A percentile compares a stretch with the other conserved stretches of the same genome.
Conservation (phyloP, 2,888 invertebrate genomes). For the Lysandra coridon region DNA sequence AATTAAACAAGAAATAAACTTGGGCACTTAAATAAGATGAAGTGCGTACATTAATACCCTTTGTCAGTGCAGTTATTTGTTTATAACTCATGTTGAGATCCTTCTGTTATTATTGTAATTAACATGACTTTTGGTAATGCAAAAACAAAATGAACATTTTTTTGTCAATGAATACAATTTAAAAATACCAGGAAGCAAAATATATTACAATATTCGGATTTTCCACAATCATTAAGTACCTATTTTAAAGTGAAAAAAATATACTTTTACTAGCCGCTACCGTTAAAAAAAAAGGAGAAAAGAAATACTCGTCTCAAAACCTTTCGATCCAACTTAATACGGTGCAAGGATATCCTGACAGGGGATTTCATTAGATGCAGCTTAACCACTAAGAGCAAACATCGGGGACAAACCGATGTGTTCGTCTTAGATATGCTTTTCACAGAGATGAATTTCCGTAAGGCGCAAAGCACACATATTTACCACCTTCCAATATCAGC, state of each 20-base stretch:
- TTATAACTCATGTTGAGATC: not conserved
- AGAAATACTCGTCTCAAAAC: constrained; percentile 50
- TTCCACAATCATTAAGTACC: too few relatives aligned
- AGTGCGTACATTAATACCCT: constrained; percentile 11
- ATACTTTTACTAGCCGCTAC: too few relatives aligned
- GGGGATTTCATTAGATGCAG: constrained; percentile 80
- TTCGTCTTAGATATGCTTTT: constrained; percentile 65
- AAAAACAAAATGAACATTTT: too few relatives aligned
- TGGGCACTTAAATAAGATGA: constrained; percentile 12
- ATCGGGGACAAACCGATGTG: constrained; percentile 74
- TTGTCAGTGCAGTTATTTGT: not conserved
- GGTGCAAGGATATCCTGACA: constrained; percentile 75
- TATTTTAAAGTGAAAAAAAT: too few relatives aligned
- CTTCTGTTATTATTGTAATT: not conserved
- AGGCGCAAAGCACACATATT: constrained; percentile 34
- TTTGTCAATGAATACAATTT: too few relatives aligned
- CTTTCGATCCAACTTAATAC: constrained; percentile 47
- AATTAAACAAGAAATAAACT: constrained; percentile 20
- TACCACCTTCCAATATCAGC: constrained; percentile 1
- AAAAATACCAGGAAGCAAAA: too few relatives aligned
- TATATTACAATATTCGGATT: too few relatives aligned
- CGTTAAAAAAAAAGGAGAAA: too few relatives aligned
- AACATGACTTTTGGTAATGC: too few relatives aligned
- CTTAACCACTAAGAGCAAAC: constrained; percentile 76
- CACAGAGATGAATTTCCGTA: constrained; percentile 65